Evolutionary conservation across 1,140 invertebrate species (phyloP), one percentile per base, ranked within the genome.

Genomic region (Cotesia vestalis): DNA sequence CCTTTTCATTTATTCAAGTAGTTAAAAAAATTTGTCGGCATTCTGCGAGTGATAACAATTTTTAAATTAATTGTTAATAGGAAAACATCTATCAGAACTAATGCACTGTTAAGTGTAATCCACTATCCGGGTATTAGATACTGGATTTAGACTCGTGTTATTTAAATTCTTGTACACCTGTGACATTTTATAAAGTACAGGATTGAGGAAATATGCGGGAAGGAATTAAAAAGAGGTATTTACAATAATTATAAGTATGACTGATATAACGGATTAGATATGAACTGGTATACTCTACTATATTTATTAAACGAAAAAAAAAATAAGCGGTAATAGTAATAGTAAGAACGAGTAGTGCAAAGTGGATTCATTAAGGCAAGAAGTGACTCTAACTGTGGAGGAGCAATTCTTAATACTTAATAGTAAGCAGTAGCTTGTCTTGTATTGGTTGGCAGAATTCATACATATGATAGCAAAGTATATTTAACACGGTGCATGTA

Each of bases 181-280:
- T 85, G 84, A 86, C 85, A 85, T 86, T 85, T 86, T 83, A 85
- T 86, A 85, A 84, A 85, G 80, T 81, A 78, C 77, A 79, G 75
- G 27, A 27, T 27, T 75, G 72, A 11, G 40, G 6, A 46, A 46
- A 11, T 46, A 46, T 46, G 5, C 5, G 11, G 6, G 40, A 9
- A 27, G 27, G 46, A 52, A 38, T 17, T 20, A 66, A 6, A 40
- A 9, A 17, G 9, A 51, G 17, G 6, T 40, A 46, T 14, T 9
- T 27, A 51, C 4, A 35, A 35, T 40, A 34, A 17, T 52, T 63
- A 69, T 61, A 11, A 11, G 40, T 20, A 17, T 46, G 38, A 59
- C n/a, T 27, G 17, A 34, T 53, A 6, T 52, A 68, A 61, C 17
- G 52, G 57, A 40, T 52, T 14, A 53, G 36, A 14, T 27, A 61